Evolutionary conservation across 2,113 vertebrate genomes (phyloP).

Genomic region (Anser brachyrhynchus): DNA sequence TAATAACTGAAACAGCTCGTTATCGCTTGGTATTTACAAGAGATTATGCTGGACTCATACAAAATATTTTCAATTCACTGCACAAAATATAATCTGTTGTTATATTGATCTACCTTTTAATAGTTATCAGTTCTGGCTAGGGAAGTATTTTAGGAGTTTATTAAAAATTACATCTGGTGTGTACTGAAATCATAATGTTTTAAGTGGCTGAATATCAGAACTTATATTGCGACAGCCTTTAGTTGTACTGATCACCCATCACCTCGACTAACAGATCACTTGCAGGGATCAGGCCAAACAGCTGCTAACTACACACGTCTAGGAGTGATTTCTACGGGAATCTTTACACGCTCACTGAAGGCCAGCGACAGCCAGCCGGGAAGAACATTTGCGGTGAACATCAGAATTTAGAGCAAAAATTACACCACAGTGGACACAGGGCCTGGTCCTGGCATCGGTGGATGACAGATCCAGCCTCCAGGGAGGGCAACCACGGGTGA

Average conservation of each 20-base stretch:
- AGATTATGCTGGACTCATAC: neutral
- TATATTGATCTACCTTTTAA: neutral
- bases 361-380: neutral
- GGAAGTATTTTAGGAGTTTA: neutral
- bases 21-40: slow-evolving; percentile 9
- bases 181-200: neutral
- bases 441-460: accelerated
- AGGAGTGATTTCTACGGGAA: neutral
- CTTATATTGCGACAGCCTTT: accelerated
- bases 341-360: neutral
- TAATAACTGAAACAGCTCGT: neutral
- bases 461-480: too few relatives aligned
- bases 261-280: neutral
- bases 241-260: neutral
- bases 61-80: neutral
- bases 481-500: neutral
- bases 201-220: neutral
- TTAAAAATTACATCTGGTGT: neutral
- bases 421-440: neutral
- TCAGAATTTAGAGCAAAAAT: neutral
- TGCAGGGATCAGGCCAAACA: neutral
- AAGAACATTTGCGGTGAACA: neutral
- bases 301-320: neutral
- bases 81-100: neutral
- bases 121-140: neutral